These are phyloP conservation scores for Rhadinocentrus ornatus DNA, from an alignment of 2,797 vertebrate genomes.

Conservation along the genomic window DNA sequence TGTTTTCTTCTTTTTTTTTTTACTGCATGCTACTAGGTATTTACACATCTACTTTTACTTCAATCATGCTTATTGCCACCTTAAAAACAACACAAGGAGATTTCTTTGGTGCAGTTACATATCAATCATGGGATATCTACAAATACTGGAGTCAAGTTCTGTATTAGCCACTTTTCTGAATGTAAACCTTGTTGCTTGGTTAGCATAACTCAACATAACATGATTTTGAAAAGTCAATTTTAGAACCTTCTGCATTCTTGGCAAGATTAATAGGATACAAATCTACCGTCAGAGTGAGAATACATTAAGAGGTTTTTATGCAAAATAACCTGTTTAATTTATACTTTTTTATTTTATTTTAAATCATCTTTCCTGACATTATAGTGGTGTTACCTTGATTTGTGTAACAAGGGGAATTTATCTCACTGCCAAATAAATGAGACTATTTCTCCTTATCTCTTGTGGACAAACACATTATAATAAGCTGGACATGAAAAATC, in stretches of 20 bases:
- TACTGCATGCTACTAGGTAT: background rate
- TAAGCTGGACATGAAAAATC: background rate
- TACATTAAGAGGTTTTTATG: no score
- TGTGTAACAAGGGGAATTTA: background rate
- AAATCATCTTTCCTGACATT: background rate
- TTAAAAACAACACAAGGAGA: background rate
- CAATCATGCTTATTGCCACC: background rate
- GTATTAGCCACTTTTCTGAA: background rate
- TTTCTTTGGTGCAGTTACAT: background rate
- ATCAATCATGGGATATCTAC: background rate
- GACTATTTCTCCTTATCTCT: background rate
- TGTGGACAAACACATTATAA: background rate
- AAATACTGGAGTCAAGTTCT: no score
- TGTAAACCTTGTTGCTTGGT: background rate
- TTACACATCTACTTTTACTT: background rate
- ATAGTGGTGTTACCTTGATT: background rate
- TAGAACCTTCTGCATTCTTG: background rate
- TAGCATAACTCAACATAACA: background rate
- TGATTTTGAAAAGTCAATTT: background rate
- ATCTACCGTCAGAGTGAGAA: no score
- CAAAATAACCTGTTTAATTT: no score
- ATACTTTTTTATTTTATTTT: no score
- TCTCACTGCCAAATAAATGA: background rate
- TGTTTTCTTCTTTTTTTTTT: no score
- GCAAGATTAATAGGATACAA: background rate